These are phyloP conservation scores for Dicrurus megarhynchus DNA, from an alignment of 2,113 vertebrate species.

Conservation along the genomic window DNA sequence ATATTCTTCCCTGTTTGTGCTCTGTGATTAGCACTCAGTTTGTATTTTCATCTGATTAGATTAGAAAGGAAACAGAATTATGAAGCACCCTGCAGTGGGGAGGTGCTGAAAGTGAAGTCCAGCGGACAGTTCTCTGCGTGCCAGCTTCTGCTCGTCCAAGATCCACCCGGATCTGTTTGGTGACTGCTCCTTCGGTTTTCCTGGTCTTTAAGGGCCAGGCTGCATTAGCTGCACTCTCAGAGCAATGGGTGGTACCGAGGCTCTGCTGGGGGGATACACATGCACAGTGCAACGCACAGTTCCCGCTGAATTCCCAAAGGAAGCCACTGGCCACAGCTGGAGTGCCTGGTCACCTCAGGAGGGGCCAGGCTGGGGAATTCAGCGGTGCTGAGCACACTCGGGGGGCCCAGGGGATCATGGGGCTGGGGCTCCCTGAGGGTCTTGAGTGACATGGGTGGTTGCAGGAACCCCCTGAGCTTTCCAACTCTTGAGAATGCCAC, in stretches of 20 bases:
- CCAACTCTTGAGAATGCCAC: background rate
- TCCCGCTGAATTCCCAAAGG: background rate
- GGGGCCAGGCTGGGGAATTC: background rate
- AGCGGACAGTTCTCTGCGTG: fast-evolving
- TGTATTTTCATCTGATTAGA: background rate
- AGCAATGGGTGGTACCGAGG: fast-evolving
- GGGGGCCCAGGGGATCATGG: background rate
- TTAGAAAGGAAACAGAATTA: background rate
- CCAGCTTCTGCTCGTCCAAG: background rate
- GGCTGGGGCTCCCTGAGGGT: background rate
- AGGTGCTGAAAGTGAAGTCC: background rate
- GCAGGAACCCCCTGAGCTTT: background rate
- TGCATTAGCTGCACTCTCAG: background rate
- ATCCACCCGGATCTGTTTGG: fast-evolving
- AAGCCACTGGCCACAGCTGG: background rate
- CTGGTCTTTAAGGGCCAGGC: background rate
- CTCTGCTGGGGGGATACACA: fast-evolving
- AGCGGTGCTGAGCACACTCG: fast-evolving
- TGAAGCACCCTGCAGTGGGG: background rate
- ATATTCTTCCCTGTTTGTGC: background rate
- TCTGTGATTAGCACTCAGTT: background rate
- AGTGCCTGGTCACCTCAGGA: fast-evolving
- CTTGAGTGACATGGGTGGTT: fast-evolving
- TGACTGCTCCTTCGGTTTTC: background rate
- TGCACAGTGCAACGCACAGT: fast-evolving